Percentiles rank a stretch among this genome's conserved stretches.
These are phyloP conservation scores for Hestina assimilis DNA, from an alignment of 1,140 invertebrate species.

Conservation along the genomic window DNA sequence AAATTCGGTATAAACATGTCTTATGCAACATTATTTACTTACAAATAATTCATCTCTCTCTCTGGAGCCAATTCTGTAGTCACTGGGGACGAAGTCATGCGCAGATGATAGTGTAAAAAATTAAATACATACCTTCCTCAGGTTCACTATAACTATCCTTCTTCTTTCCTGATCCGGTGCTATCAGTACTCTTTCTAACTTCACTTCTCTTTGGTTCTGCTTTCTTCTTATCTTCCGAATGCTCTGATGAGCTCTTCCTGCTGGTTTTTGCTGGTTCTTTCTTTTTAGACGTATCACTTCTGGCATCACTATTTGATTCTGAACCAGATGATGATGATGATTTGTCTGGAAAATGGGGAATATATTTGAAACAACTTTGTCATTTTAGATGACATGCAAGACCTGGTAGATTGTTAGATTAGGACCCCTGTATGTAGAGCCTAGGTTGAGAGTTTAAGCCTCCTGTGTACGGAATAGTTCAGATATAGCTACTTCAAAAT, in stretches of 20 bases:
- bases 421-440: no score
- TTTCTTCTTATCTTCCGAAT: constrained; percentile 56
- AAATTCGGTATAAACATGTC: no score
- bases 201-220: constrained; percentile 69
- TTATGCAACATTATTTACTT: no score
- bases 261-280: constrained; percentile 45
- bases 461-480: no score
- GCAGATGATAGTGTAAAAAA: neutral
- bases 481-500: no score
- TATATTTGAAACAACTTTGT: neutral
- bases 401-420: no score
- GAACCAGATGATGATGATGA: constrained; percentile 80
- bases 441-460: no score
- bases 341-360: constrained; percentile 44
- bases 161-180: constrained; percentile 72
- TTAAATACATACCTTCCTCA: constrained; percentile 80
- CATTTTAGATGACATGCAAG: no score
- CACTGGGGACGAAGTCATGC: no score
- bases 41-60: no score
- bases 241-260: constrained; percentile 64
- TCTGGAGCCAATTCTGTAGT: no score
- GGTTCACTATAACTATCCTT: constrained; percentile 83
- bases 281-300: constrained; percentile 56
- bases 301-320: constrained; percentile 60
- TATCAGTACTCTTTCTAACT: constrained; percentile 50